A percentile compares a stretch with the other conserved stretches of the same genome.
phyloP scores from a whole-genome alignment of 2,113 vertebrate genomes.

The Leptobrachium leishanense region DNA sequence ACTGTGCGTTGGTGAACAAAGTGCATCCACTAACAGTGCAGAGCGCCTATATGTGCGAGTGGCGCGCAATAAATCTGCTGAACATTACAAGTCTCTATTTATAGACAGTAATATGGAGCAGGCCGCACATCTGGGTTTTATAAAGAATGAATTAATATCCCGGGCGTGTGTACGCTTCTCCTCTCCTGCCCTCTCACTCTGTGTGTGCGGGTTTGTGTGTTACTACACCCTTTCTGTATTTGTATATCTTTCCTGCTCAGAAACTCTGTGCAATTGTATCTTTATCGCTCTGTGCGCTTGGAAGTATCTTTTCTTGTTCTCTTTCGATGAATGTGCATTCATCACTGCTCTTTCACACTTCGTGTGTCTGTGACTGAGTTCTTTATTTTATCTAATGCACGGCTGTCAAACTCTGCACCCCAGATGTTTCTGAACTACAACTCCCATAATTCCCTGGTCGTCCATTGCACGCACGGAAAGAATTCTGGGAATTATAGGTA shows the following conservation, averaged over 20 bases:
- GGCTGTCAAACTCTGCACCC: too few species aligned
- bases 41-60: not conserved
- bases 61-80: not conserved
- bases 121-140: conserved; percentile 26
- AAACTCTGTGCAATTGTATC: not conserved
- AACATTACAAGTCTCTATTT: conserved; percentile 7
- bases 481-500: too few species aligned
- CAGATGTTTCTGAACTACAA: too few species aligned
- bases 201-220: too few species aligned
- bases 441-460: too few species aligned
- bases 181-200: conserved; percentile 1
- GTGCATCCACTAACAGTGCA: not conserved
- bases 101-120: not conserved
- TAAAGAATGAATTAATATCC: conserved; percentile 12
- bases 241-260: not conserved
- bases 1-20: not conserved
- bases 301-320: too few species aligned
- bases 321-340: too few species aligned
- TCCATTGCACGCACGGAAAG: too few species aligned
- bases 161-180: not conserved
- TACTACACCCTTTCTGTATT: not conserved
- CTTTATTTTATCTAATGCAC: too few species aligned
- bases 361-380: too few species aligned
- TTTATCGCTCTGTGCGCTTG: too few species aligned
- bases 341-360: too few species aligned